Percentiles rank a stretch among this genome's conserved stretches.
Conservation (phyloP, 2,888 invertebrate genomes). For the Netelia inedita region DNA sequence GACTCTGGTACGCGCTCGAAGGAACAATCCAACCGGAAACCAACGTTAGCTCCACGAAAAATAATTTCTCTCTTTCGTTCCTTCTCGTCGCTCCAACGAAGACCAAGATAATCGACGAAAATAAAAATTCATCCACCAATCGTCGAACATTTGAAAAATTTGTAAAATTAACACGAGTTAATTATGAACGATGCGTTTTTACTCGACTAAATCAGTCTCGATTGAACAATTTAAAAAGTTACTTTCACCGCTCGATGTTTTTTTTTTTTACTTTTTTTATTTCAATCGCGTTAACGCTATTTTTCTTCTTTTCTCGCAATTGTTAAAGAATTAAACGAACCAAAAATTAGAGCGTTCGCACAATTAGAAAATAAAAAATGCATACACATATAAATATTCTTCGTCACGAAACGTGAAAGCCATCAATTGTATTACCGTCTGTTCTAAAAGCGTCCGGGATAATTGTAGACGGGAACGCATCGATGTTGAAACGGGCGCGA, state of each 20-base stretch:
- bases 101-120: neutral
- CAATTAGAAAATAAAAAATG: neutral
- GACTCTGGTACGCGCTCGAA: slow-evolving; percentile 12
- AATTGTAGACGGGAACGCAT: slow-evolving; percentile 1
- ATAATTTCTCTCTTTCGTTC: neutral
- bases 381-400: neutral
- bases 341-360: neutral
- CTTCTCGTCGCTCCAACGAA: neutral
- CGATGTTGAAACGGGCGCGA: neutral
- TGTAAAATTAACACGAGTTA: too few species aligned
- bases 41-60: neutral
- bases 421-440: neutral
- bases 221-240: too few species aligned
- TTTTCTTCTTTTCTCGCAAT: too few species aligned
- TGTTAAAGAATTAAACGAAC: too few species aligned
- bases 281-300: too few species aligned
- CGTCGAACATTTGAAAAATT: too few species aligned
- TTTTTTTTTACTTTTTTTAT: too few species aligned
- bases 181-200: too few species aligned
- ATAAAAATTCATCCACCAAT: neutral
- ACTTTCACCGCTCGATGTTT: too few species aligned
- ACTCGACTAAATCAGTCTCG: too few species aligned
- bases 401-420: neutral
- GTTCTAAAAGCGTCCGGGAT: slow-evolving; percentile 18
- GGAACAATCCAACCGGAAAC: slow-evolving; percentile 6